Evolutionary conservation across 2,113 vertebrate species (phyloP).

Genomic region (Felis chaus): DNA sequence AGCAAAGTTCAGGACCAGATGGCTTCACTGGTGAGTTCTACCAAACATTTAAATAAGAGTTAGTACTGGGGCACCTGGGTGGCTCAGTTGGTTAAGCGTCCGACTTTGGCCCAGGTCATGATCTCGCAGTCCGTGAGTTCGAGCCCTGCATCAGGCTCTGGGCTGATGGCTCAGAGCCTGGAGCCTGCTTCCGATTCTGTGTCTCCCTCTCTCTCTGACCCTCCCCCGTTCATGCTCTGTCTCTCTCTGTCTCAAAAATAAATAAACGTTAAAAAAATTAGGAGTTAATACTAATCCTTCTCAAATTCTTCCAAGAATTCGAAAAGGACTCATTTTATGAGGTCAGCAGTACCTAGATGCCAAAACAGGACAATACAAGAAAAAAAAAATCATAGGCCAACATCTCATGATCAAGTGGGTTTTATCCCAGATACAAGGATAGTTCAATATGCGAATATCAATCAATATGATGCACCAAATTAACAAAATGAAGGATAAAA

Average conservation of each 20-base stretch:
- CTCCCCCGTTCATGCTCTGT: no score
- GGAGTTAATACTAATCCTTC: background rate
- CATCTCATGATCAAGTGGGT: no score
- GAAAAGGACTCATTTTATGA: background rate
- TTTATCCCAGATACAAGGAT: background rate
- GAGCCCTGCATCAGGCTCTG: no score
- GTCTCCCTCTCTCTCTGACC: no score
- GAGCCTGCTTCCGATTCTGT: no score
- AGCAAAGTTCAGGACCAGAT: background rate
- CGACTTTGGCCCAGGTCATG: no score
- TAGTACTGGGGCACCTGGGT: background rate
- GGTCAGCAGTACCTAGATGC: background rate
- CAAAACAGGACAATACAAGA: background rate
- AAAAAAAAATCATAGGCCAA: background rate
- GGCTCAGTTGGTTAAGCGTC: no score
- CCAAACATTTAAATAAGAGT: background rate
- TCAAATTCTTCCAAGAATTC: background rate
- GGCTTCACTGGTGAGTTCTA: background rate
- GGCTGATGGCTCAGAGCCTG: no score
- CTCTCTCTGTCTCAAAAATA: no score
- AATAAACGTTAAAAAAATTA: no score
- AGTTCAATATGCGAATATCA: background rate
- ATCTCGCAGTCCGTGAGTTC: rapidly evolving
- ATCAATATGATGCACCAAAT: background rate
- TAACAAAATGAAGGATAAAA: background rate